Percentiles rank a stretch among this genome's conserved stretches.
phyloP scores from a whole-genome alignment of 2,113 vertebrate genomes.

The Sakesphorus luctuosus region DNA sequence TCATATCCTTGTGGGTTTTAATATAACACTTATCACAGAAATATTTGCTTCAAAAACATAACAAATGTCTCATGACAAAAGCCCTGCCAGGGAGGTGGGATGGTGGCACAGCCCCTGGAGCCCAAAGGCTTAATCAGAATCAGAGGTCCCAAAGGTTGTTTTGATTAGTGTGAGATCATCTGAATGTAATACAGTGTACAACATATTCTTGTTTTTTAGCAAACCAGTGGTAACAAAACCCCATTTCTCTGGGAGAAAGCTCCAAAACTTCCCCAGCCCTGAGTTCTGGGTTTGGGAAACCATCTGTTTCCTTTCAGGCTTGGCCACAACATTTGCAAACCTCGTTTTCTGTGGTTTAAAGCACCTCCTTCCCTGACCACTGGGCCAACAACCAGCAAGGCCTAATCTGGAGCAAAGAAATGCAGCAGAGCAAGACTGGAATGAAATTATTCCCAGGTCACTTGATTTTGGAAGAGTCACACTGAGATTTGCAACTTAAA shows the following conservation, averaged over 20 bases:
- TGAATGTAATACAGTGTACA: neutral
- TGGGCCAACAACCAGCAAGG: neutral
- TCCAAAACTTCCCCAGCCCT: neutral
- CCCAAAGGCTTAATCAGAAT: conserved; percentile 39
- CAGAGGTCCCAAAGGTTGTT: conserved; percentile 49
- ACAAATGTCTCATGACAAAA: conserved; percentile 55
- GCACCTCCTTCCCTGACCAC: neutral
- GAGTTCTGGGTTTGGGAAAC: neutral
- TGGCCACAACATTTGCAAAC: conserved; percentile 1
- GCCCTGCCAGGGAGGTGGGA: conserved; percentile 33
- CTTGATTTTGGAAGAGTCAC: neutral
- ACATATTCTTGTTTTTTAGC: conserved; percentile 19
- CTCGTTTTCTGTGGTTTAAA: neutral
- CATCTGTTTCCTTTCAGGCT: conserved; percentile 12
- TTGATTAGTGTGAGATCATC: conserved; percentile 55
- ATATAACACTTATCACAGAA: conserved; percentile 61
- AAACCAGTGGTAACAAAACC: conserved; percentile 30
- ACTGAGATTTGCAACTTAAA: neutral
- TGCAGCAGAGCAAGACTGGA: neutral
- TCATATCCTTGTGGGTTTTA: conserved; percentile 62
- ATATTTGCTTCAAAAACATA: conserved; percentile 53
- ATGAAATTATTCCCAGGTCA: neutral
- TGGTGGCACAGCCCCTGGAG: conserved; percentile 6
- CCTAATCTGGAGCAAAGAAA: neutral
- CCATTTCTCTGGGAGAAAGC: neutral